These are phyloP conservation scores for Tetragnatha versicolor DNA, from an alignment of 1,140 invertebrate species.

Conservation along the genomic window DNA sequence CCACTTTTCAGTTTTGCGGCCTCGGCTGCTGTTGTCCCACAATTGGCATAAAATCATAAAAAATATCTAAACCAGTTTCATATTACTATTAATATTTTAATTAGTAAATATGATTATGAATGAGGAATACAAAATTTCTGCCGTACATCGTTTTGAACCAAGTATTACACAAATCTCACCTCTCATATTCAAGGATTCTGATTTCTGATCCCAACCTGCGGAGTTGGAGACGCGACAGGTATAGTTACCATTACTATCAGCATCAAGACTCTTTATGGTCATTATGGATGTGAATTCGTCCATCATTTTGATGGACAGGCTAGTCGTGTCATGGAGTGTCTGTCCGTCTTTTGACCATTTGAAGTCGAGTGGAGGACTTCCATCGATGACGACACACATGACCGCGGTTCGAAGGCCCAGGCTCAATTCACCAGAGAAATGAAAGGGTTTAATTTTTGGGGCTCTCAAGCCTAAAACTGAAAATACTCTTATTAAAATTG, in stretches of 20 bases:
- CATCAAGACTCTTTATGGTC: slow-evolving; percentile 17
- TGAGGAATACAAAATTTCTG: not conserved
- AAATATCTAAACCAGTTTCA: not conserved
- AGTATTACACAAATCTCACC: not conserved
- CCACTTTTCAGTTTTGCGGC: not conserved
- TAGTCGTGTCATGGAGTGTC: not conserved
- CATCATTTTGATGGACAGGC: not conserved
- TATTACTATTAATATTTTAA: not conserved
- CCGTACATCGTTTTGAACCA: not conserved
- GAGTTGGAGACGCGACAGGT: slow-evolving; percentile 56
- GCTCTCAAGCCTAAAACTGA: slow-evolving; percentile 13
- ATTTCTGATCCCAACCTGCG: slow-evolving; percentile 18
- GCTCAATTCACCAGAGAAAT: slow-evolving; percentile 67
- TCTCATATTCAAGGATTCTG: slow-evolving; percentile 1
- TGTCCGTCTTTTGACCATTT: slow-evolving; percentile 56
- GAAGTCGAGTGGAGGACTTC: slow-evolving; percentile 57
- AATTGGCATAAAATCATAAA: not conserved
- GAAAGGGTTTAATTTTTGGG: slow-evolving; percentile 51
- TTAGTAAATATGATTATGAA: not conserved
- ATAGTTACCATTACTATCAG: slow-evolving; percentile 57
- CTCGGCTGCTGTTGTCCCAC: not conserved
- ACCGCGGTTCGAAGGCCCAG: slow-evolving; percentile 73
- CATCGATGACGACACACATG: slow-evolving; percentile 61
- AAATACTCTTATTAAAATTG: no score
- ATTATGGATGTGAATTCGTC: slow-evolving; percentile 62